These are phyloP conservation scores for Eulemur rufifrons DNA, from an alignment of 2,113 vertebrate genomes.

Conservation along the genomic window DNA sequence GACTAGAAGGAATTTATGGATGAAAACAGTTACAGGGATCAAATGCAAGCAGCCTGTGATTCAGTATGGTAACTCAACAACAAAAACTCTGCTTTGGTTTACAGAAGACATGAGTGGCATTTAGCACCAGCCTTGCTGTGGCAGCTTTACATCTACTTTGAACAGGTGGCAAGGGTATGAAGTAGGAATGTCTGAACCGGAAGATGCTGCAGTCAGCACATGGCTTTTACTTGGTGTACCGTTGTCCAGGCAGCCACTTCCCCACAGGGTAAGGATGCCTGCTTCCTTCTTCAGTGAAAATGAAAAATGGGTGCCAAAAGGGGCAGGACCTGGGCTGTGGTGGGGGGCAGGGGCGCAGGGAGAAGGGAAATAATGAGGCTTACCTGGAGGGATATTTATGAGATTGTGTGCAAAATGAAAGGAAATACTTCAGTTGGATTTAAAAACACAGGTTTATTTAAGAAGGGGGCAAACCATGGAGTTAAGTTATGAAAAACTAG, in stretches of 20 bases:
- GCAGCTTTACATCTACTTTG: constrained; percentile 80
- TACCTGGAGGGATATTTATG: constrained; percentile 90
- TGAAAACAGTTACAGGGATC: constrained; percentile 68
- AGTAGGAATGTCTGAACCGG: constrained; percentile 49
- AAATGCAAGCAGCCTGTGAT: constrained; percentile 70
- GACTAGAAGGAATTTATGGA: constrained; percentile 76
- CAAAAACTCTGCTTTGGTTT: constrained; percentile 65
- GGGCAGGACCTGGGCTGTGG: fast-evolving
- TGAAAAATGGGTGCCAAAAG: not conserved
- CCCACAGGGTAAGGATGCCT: not conserved
- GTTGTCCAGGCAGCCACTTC: constrained; percentile 31
- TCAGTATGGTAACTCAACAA: constrained; percentile 65
- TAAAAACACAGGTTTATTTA: constrained; percentile 65
- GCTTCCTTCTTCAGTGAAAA: not conserved
- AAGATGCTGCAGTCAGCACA: constrained; percentile 77
- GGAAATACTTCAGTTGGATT: constrained; percentile 72
- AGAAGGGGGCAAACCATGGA: constrained; percentile 40
- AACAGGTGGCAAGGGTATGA: constrained; percentile 80
- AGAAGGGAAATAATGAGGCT: constrained; percentile 64
- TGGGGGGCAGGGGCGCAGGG: too few species aligned
- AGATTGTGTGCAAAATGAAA: constrained; percentile 85
- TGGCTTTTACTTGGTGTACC: constrained; percentile 57
- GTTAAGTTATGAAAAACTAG: constrained; percentile 60
- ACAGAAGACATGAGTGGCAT: constrained; percentile 56
- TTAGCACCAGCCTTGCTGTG: constrained; percentile 67